Evolutionary conservation across 2,888 invertebrate species (phyloP), one percentile per base, ranked within the genome.

Genomic region (Lasius fuliginosus): DNA sequence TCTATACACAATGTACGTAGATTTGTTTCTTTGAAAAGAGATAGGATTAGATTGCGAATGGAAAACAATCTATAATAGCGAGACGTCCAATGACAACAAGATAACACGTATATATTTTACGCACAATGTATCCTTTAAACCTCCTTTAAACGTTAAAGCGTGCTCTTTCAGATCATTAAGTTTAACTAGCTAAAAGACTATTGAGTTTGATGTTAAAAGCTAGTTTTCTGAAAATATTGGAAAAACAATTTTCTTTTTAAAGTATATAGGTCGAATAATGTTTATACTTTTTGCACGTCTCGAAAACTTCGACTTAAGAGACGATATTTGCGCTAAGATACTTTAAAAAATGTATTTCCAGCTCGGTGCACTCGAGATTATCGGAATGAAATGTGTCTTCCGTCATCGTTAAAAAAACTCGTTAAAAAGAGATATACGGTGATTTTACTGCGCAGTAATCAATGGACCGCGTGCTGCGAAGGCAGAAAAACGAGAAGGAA

Each of bases 361-460:
- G 2, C 36, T 56, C 36, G 12, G 40, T 18, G 74, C 46, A 6
- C 40, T n/a, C 30, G 30, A 46, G 30, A 82, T 67, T 65, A 46
- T 76, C 67, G 67, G 53, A 15, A 74, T 60, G 36, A 77, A 76
- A 76, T 36, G 27, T 2, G 27, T 1, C 46, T 40, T 30, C 18
- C 49, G 27, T 46, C n/a, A 33, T 60, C 42, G 23, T 12, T 3
- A 23, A 36, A 33, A 33, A 33, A 4, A 56, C 42, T 73, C n/a
- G 36, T n/a, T 30, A 23, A 30, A 64, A 8, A 42, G 42, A 58
- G 30, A 18, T 40, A 53, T 53, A 40, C 40, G 18, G 30, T 27
- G 62, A 60, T 56, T 56, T 74, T 30, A 12, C 46, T 71, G 42
- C 75, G n/a, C 60, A n/a, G 58, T 76, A 85, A 76, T 81, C 46